Conservation (phyloP, 1,140 invertebrate species). For the Phenacoccus solenopsis region DNA sequence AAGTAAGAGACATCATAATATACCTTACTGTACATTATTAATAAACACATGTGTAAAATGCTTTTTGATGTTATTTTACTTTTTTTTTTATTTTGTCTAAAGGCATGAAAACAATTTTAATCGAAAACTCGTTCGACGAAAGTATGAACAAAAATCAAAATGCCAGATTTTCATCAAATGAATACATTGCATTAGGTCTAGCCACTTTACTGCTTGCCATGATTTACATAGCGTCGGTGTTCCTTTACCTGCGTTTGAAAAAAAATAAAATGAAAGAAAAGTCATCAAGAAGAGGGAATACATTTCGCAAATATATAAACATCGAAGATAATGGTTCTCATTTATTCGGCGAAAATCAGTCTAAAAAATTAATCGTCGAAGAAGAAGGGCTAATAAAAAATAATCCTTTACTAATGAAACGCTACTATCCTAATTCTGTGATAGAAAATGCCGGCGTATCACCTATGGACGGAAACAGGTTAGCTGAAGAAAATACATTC, state of each 20-base stretch:
- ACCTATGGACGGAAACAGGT: neutral
- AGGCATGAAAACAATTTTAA: neutral
- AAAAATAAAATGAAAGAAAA: constrained; percentile 25
- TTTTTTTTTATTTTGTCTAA: no score
- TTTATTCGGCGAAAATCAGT: constrained; percentile 18
- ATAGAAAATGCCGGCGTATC: neutral
- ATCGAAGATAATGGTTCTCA: neutral
- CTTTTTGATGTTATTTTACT: no score
- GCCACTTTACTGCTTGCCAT: constrained; percentile 51
- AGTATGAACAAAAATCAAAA: neutral
- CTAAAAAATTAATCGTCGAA: constrained; percentile 12
- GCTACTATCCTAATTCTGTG: constrained; percentile 13
- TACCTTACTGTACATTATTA: no score
- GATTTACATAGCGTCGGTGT: constrained; percentile 68
- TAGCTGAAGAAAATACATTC: neutral
- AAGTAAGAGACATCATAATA: constrained; percentile 42
- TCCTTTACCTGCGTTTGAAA: constrained; percentile 61
- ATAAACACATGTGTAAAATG: no score
- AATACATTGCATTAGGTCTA: constrained; percentile 4
- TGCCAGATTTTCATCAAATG: constrained; percentile 23
- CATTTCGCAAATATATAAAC: constrained; percentile 4
- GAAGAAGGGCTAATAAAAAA: constrained; percentile 51
- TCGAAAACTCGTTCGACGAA: neutral
- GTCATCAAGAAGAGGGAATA: neutral
- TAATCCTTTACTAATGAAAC: constrained; percentile 48